Evolutionary conservation across 2,797 vertebrate species (phyloP), one percentile per base, ranked within the genome.

Genomic region (Naso thynnoides): DNA sequence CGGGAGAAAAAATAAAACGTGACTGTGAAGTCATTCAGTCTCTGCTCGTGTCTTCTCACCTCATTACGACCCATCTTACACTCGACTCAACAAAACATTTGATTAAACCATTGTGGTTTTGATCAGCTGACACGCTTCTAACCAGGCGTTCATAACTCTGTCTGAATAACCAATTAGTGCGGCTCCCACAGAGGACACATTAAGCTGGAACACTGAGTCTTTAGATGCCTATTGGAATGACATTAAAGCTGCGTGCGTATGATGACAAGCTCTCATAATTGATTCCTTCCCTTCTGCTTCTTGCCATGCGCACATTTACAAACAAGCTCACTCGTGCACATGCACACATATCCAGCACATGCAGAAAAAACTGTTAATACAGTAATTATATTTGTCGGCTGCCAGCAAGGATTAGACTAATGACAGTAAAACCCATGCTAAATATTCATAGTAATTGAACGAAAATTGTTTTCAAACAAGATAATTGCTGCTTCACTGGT

Each of bases 351-450:
- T 33, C 23, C 31, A 57, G 67, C 48, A 62, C 63, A 87, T 70
- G 56, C 71, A 80, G n/a, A n/a, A 68, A 61, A 54, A 85, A 77
- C 50, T 44, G 64, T 69, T 82, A 86, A 81, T 91, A 83, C 53
- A 85, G 48, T 87, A 89, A 91, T 87, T 92, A 84, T 85, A 81
- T 86, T 82, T 88, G 81, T 86, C 78, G 61, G 70, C 82, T 89
- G 85, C 82, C 70, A 36, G 77, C 73, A 59, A 79, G 78, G 83
- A 92, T 91, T 91, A 90, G 65, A 72, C 76, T 85, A 87, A 90
- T 91, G 74, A 76, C 74, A 70, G 61, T 73, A 70, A 87, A 91
- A 90, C 79, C 81, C 82, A 47, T 59, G 58, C 70, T 88, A 83
- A 89, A 90, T 73, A 78, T 77, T 89, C 79, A 42, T 67, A 83